A percentile compares a stretch with the other conserved stretches of the same genome.
These are phyloP conservation scores for Castor canadensis DNA, from an alignment of 2,113 vertebrate genomes.

Conservation along the genomic window DNA sequence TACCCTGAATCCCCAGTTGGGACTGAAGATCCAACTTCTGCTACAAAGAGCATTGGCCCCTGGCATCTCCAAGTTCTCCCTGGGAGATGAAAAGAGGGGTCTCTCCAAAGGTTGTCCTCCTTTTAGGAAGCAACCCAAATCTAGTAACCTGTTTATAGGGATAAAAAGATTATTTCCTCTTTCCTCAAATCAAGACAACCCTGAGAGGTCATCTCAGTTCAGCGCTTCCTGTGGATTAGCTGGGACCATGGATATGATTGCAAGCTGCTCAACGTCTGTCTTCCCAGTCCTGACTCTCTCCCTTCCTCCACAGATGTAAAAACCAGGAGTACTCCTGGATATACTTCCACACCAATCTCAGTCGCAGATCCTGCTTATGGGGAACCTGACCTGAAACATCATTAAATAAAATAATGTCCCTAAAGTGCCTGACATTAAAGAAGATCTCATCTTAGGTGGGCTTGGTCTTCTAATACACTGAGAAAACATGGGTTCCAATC, in stretches of 20 bases:
- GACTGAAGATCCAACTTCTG: background rate
- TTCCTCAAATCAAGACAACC: background rate
- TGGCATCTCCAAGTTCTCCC: background rate
- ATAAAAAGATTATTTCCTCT: background rate
- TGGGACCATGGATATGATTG: no score
- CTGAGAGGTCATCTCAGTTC: background rate
- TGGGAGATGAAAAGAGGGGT: background rate
- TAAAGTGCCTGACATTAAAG: background rate
- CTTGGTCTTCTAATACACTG: background rate
- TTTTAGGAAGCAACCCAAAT: background rate
- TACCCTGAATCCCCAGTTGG: background rate
- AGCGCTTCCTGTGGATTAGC: background rate
- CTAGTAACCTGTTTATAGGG: background rate
- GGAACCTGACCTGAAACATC: background rate
- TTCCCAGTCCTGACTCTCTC: background rate
- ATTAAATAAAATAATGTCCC: background rate
- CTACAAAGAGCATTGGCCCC: background rate
- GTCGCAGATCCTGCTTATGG: background rate
- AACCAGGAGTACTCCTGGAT: background rate
- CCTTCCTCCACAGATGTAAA: background rate
- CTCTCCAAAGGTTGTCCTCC: background rate
- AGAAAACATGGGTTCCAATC: background rate
- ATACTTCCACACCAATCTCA: background rate
- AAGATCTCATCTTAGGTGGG: background rate
- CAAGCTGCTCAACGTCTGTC: background rate